Base-by-base conservation (phyloP, 2,797 vertebrate genomes). In the Ctenopoma kingsleyae region DNA sequence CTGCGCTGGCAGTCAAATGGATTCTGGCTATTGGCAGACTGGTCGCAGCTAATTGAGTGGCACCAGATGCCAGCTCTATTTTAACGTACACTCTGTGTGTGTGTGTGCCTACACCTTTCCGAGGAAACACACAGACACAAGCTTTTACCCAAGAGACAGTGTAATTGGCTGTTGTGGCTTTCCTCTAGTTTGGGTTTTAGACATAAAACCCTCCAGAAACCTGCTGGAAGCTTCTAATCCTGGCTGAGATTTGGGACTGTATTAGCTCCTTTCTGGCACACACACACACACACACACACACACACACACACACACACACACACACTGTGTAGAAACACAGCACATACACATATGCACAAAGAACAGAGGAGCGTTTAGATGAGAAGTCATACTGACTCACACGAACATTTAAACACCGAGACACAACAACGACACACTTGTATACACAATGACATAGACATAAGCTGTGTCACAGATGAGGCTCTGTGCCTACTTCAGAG, bases 31-130 rank as follows among this genome's bases (percentile, higher is more conserved):
- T 87, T 89, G 87, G 82, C 84, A 85, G 86, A 63, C 84, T 78
- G 86, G 89, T 89, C 71, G 8, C 86, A 85, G 81, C 81, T 92
- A 93, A 92, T 91, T 92, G 88, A 89, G 80, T 90, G 88, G 84
- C 85, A 90, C 83, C 89, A 90, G 87, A 90, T 91, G 89, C 89
- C 89, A 90, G 82, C 81, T 86, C 83, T 71, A 85, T 84, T 91
- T 89, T 80, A 88, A 85, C 74, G 85, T 84, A 75, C 78, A 83
- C 71, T 60, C 59, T 69, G 52, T 55, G 32, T 82, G 56, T 48
- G 9, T 64, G 62, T 76, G 70, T 19, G 68, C 55, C 60, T 40
- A 16, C 38, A 76, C 67, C 62, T 83, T 78, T 49, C 54, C 17
- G 52, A 55, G 12, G 27, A 69, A 72, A 58, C 69, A 55, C 63